phyloP scores from a whole-genome alignment of 2,797 vertebrate species.

The Peromyscus nudipes region DNA sequence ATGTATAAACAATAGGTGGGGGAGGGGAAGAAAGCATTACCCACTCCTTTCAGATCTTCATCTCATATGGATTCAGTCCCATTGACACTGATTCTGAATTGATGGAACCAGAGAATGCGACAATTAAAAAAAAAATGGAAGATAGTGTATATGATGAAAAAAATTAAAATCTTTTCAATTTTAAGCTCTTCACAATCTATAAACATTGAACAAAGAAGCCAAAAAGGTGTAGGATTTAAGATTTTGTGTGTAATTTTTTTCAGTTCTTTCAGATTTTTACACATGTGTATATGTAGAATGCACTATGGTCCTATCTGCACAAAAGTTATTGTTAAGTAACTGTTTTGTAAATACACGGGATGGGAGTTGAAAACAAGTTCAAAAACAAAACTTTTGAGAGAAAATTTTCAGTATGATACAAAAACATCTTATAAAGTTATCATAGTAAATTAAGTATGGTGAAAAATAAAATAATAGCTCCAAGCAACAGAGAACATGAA shows the following conservation, averaged over 20 bases:
- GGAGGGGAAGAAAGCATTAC: background rate
- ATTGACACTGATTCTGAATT: constrained; percentile 17
- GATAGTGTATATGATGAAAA: background rate
- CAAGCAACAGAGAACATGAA: constrained; percentile 47
- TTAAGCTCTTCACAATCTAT: background rate
- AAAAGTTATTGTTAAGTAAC: background rate
- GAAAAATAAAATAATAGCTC: background rate
- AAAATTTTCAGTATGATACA: background rate
- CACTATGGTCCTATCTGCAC: background rate
- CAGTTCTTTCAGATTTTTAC: background rate
- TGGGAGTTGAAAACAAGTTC: background rate
- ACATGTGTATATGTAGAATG: background rate
- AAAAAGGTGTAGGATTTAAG: background rate
- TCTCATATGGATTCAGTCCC: background rate
- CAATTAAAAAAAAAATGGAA: background rate
- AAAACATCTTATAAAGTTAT: constrained; percentile 52
- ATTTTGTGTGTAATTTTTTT: background rate
- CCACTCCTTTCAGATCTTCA: background rate
- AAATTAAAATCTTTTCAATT: background rate
- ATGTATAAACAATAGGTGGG: background rate
- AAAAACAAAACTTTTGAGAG: background rate
- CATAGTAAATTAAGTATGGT: background rate
- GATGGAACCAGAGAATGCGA: background rate
- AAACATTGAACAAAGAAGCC: background rate
- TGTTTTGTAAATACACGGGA: background rate